Evolutionary conservation across 2,113 vertebrate genomes (phyloP), one percentile per base, ranked within the genome.

Genomic region (Salvelinus namaycush): DNA sequence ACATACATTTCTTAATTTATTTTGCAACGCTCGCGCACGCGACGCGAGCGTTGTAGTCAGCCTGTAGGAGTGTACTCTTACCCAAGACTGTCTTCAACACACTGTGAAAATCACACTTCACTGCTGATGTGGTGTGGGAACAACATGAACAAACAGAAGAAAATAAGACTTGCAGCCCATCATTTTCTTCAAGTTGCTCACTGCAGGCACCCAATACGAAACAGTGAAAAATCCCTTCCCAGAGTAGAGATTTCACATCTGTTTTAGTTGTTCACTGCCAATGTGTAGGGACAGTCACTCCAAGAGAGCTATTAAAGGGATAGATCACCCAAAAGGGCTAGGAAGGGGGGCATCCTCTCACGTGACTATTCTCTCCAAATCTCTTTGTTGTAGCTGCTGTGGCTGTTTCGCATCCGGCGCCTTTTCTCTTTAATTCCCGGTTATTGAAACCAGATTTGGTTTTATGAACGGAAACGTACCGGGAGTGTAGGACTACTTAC

Each of bases 301-400:
- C 27, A 11, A 26, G 26, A 66, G n/a, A 65, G 62, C 24, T 65
- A 11, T 65, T 2, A 71, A 68, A 78, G 29, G 18, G 31, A 20
- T 68, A 20, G 67, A 3, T 44, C 39, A 44, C 39, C 39, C 39
- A 4, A 71, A 68, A 78, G 29, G 18, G 20, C 29, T 39, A 20
- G 67, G 67, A 68, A 68, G 67, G 79, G 80, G 83, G 74, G 82
- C 62, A 80, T 83, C 77, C 72, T 27, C 72, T 87, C 90, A 92
- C 90, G 89, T 92, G 90, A 88, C 81, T 78, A 51, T 20, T 75
- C 79, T 76, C 80, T 81, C 81, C 78, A 76, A 78, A 79, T 90
- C 87, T 85, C 91, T 91, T 91, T 91, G 89, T 91, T 91, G 89
- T 89, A 86, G 74, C 74, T 70, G 83, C 89, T 65, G 83, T 85